phyloP scores from a whole-genome alignment of 2,888 invertebrate species.

The Petrophora chlorosata region DNA sequence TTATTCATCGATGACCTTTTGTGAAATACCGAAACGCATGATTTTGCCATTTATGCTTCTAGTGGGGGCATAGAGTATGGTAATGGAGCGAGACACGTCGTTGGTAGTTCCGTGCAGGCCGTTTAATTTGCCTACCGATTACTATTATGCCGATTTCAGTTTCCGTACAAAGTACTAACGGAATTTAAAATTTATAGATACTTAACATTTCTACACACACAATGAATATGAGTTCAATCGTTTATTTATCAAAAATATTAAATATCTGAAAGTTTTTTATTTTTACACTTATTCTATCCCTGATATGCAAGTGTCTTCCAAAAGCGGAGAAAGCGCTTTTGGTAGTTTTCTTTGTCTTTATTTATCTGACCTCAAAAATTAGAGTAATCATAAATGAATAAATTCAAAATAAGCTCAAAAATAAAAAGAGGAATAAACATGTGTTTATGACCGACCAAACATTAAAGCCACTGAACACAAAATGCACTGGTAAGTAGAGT shows the following conservation, averaged over 20 bases:
- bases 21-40: conserved; percentile 26
- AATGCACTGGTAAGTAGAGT: conserved; percentile 41
- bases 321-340: no score
- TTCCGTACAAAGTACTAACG: neutral
- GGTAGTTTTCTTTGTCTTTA: no score
- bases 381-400: no score
- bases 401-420: conserved; percentile 9
- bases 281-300: no score
- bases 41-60: conserved; percentile 22
- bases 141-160: neutral
- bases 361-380: no score
- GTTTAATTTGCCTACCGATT: conserved; percentile 13
- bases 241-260: no score
- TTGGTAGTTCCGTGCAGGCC: conserved; percentile 3
- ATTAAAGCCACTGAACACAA: conserved; percentile 53
- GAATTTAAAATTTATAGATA: neutral
- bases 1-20: conserved; percentile 47
- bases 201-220: neutral
- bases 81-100: conserved; percentile 12
- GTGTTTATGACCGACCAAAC: conserved; percentile 37
- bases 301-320: no score
- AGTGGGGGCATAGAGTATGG: conserved; percentile 21
- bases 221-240: no score
- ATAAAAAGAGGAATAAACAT: conserved; percentile 21
- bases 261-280: no score